Evolutionary conservation across 2,797 vertebrate species (phyloP), one percentile per base, ranked within the genome.

Genomic region (Centroberyx gerrardi): DNA sequence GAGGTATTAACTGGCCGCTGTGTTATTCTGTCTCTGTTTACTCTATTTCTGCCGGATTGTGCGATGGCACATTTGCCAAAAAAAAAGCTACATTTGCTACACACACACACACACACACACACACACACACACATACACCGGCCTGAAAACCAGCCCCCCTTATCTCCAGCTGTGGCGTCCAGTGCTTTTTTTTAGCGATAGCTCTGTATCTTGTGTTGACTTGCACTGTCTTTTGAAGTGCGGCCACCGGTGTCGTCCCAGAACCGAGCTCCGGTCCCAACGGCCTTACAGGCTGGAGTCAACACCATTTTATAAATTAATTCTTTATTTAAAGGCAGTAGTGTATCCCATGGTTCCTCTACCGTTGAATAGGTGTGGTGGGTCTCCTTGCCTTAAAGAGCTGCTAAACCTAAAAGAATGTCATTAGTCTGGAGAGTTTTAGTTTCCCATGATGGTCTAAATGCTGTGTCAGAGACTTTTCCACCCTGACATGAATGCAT

Each of bases 1-100:
- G 82, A 87, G 71, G 76, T 83, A 80, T 87, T 86, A 87, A 83
- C 83, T 78, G 10, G 64, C 66, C n/a, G 38, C 54, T 14, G 68
- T 70, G 76, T 82, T 84, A 71, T 81, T 77, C 51, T 74, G 58
- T 61, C 18, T n/a, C 38, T 36, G 17, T 29, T 40, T 31, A 46
- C 60, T 58, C 42, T 40, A 17, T 58, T 69, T 76, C 73, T 75
- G 33, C 74, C 4, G 0, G 64, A 79, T 58, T 78, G 74, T 33
- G 62, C 31, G 2, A 77, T 10, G 58, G 52, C 40, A 3, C 5
- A 17, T 59, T 62, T 69, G 49, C 10, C 5, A 48, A 59, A 18
- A 2, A 52, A 0, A 27, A 42, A 10, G 29, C 55, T 8, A 62
- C 56, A 33, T n/a, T 27, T 71, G 48, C 22, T 1, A 22, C 22